Evolutionary conservation across 35 echinoderm and acorn worm species (phyloP).

Genomic region (Apostichopus parvimensis): DNA sequence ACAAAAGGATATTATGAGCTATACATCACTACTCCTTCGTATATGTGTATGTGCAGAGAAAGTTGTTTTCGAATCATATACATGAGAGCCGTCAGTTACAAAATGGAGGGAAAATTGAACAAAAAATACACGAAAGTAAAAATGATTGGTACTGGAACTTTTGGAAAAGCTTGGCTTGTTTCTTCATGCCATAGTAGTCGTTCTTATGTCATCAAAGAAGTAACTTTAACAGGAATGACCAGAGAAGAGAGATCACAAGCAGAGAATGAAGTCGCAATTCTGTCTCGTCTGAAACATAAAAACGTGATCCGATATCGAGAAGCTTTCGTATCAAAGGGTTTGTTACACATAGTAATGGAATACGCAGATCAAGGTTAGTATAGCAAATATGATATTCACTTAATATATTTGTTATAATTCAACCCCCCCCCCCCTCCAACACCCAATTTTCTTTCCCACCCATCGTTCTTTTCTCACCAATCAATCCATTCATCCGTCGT

Average conservation of each 20-base stretch:
- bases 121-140: slow-evolving; percentile 56
- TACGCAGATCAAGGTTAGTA: slow-evolving; percentile 84
- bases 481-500: too few relatives aligned
- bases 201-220: slow-evolving; percentile 86
- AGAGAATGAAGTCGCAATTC: slow-evolving; percentile 88
- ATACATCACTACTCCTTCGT: too few relatives aligned
- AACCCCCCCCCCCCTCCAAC: not conserved
- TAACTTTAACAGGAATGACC: slow-evolving; percentile 65
- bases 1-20: too few relatives aligned
- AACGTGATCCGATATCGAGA: slow-evolving; percentile 85
- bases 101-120: not conserved
- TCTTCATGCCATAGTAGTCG: slow-evolving; percentile 64
- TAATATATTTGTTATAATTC: not conserved
- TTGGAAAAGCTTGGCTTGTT: slow-evolving; percentile 84
- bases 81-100: not conserved
- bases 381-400: too few relatives aligned
- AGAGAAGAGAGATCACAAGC: slow-evolving; percentile 77
- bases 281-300: slow-evolving; percentile 84
- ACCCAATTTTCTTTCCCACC: not conserved
- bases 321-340: slow-evolving; percentile 48
- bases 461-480: too few relatives aligned
- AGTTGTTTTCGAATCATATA: too few relatives aligned
- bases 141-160: slow-evolving; percentile 75
- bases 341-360: slow-evolving; percentile 79
- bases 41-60: too few relatives aligned